phyloP scores from a whole-genome alignment of 2,113 vertebrate genomes.

The Bos taurus region ARS-UCD2.0 NC_037333.1:72529001-72529500 shows the following conservation, averaged over 20 bases:
- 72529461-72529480: background rate
- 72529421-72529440: background rate
- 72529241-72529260: background rate
- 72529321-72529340: background rate
- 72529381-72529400: background rate
- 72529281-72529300: background rate
- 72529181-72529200: background rate
- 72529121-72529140: background rate
- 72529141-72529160: background rate
- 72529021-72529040: background rate
- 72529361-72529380: background rate
- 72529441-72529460: background rate
- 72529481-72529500: background rate
- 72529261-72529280: background rate
- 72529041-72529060: background rate
- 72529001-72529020: background rate
- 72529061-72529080: background rate
- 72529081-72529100: background rate
- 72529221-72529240: background rate
- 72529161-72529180: background rate
- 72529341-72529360: background rate
- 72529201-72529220: background rate
- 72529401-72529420: background rate
- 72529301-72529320: background rate
- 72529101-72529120: background rate